phyloP scores from a whole-genome alignment of 2,888 invertebrate species.

The Aporophyla nigra region DNA sequence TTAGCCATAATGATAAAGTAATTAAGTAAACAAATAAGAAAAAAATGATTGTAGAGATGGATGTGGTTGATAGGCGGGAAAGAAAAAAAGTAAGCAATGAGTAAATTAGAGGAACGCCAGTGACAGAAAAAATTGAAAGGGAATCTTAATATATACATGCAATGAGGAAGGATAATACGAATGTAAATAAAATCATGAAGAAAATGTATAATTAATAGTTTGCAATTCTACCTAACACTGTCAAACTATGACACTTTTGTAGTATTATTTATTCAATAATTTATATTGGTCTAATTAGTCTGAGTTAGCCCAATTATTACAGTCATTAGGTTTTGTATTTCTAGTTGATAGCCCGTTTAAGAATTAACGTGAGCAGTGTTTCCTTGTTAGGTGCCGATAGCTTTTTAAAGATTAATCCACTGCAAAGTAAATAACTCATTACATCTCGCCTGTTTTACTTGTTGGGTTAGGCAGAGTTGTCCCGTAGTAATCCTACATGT shows the following conservation, averaged over 20 bases:
- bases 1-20: neutral
- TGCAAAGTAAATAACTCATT: neutral
- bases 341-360: neutral
- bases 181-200: neutral
- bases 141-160: neutral
- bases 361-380: slow-evolving; percentile 4
- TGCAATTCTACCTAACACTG: neutral
- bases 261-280: neutral
- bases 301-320: slow-evolving; percentile 2
- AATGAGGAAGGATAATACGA: neutral
- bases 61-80: neutral
- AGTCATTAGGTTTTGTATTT: neutral
- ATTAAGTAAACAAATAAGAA: neutral
- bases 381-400: neutral
- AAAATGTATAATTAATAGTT: neutral
- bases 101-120: neutral
- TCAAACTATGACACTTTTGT: neutral
- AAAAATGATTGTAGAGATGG: neutral
- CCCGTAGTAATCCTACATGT: neutral
- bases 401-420: neutral
- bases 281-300: neutral
- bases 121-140: neutral
- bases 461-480: neutral
- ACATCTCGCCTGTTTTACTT: neutral
- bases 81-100: neutral